Evolutionary conservation across 2,113 vertebrate genomes (phyloP).

Genomic region (Strigops habroptila): DNA sequence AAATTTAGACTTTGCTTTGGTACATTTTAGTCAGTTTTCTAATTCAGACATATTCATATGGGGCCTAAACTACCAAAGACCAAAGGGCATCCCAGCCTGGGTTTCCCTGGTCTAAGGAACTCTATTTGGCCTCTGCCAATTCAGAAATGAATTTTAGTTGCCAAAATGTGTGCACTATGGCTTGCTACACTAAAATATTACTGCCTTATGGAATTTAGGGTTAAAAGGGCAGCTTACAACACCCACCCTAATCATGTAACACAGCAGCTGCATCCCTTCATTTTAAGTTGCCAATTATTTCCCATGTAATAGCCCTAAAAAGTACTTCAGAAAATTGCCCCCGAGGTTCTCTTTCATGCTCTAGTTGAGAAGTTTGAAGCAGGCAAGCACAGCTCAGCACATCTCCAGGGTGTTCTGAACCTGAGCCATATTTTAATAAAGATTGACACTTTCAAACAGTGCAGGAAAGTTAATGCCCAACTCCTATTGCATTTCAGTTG

Average conservation of each 20-base stretch:
- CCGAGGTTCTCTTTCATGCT: constrained; percentile 12
- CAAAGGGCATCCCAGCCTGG: neutral
- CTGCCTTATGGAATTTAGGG: neutral
- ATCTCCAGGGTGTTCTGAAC: constrained; percentile 38
- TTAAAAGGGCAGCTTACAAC: neutral
- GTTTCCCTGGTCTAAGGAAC: neutral
- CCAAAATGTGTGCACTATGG: neutral
- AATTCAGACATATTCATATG: neutral
- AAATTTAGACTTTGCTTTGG: neutral
- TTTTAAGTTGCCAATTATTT: constrained; percentile 22
- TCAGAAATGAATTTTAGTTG: neutral
- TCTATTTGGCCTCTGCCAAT: neutral
- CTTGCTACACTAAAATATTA: neutral
- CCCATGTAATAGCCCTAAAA: neutral
- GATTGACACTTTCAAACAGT: constrained; percentile 10
- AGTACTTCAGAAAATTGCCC: constrained; percentile 3
- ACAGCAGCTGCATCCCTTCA: neutral
- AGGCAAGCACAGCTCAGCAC: constrained; percentile 3
- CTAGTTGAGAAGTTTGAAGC: neutral
- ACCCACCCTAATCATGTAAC: neutral
- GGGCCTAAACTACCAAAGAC: neutral
- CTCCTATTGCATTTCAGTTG: constrained; percentile 9
- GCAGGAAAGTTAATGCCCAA: neutral
- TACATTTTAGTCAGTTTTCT: neutral
- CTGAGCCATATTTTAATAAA: neutral